A percentile compares a stretch with the other conserved stretches of the same genome.
Evolutionary conservation across 2,888 invertebrate genomes (phyloP).

Genomic region (Zele albiditarsus): DNA sequence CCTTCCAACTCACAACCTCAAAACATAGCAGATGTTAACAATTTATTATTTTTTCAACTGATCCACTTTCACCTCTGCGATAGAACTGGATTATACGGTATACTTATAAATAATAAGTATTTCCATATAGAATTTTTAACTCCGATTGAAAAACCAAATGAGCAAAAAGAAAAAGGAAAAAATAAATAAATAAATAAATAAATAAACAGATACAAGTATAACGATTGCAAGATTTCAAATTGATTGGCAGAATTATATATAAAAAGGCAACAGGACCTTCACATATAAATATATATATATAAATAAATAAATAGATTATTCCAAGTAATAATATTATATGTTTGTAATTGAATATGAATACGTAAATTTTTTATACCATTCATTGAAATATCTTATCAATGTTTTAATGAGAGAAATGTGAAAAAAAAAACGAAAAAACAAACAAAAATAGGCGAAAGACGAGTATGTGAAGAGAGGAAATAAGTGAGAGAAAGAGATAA

Average conservation of each 20-base stretch:
- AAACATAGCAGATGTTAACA: conserved; percentile 67
- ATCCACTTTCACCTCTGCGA: conserved; percentile 61
- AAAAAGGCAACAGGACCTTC: conserved; percentile 1
- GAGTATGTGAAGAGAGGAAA: conserved; percentile 5
- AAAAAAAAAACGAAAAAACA: conserved; percentile 11
- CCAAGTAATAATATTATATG: conserved; percentile 35
- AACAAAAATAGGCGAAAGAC: conserved; percentile 9
- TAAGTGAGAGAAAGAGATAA: conserved; percentile 21
- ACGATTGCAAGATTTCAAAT: conserved; percentile 20
- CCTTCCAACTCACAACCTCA: conserved; percentile 71
- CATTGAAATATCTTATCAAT: conserved; percentile 50
- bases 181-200: conserved; percentile 19
- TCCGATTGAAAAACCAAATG: conserved; percentile 33
- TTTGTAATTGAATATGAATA: conserved; percentile 38
- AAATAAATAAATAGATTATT: conserved; percentile 25
- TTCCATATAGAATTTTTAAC: conserved; percentile 16
- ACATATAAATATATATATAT: conserved; percentile 15
- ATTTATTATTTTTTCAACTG: conserved; percentile 70
- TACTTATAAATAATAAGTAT: conserved; percentile 54
- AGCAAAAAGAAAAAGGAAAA: conserved; percentile 18
- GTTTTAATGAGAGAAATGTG: conserved; percentile 40
- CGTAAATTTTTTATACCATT: conserved; percentile 47
- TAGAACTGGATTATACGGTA: conserved; percentile 44
- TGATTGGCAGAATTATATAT: conserved; percentile 21
- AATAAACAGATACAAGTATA: conserved; percentile 16